phyloP scores from a whole-genome alignment of 2,888 invertebrate species.

The Melikaiella ostensackeni region DNA sequence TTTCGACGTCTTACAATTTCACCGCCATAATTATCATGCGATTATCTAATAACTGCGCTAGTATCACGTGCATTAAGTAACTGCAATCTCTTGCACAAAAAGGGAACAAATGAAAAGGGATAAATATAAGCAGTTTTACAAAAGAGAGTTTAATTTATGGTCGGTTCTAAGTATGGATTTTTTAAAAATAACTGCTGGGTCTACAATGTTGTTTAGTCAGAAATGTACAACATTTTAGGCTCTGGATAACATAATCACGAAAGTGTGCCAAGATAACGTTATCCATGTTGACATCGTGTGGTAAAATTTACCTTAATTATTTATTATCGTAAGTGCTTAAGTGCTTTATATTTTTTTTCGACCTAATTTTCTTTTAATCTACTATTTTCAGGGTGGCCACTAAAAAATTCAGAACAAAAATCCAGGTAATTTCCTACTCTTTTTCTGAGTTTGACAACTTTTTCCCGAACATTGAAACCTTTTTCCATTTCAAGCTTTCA shows the following conservation, averaged over 20 bases:
- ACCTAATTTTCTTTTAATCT: background rate
- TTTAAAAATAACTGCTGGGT: background rate
- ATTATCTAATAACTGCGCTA: background rate
- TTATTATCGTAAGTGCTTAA: too few species aligned
- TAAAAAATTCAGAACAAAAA: background rate
- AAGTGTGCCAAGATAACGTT: background rate
- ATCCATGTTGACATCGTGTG: background rate
- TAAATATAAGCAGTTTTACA: background rate
- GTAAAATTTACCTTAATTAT: background rate
- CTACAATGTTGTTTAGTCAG: too few species aligned
- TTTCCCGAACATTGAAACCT: too few species aligned
- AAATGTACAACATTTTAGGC: too few species aligned
- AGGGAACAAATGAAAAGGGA: background rate
- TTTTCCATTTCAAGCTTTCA: too few species aligned
- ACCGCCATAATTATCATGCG: background rate
- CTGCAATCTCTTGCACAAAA: background rate
- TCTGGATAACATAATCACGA: background rate
- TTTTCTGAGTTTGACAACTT: too few species aligned
- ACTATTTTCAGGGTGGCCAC: background rate
- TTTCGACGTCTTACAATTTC: slow-evolving; percentile 16
- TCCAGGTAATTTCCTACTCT: too few species aligned
- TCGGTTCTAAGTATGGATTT: background rate
- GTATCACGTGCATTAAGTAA: background rate
- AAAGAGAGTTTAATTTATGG: background rate
- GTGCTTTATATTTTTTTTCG: background rate